Percentiles rank a stretch among this genome's conserved stretches.
phyloP scores from a whole-genome alignment of 1,140 invertebrate genomes.

The Maniola jurtina region DNA sequence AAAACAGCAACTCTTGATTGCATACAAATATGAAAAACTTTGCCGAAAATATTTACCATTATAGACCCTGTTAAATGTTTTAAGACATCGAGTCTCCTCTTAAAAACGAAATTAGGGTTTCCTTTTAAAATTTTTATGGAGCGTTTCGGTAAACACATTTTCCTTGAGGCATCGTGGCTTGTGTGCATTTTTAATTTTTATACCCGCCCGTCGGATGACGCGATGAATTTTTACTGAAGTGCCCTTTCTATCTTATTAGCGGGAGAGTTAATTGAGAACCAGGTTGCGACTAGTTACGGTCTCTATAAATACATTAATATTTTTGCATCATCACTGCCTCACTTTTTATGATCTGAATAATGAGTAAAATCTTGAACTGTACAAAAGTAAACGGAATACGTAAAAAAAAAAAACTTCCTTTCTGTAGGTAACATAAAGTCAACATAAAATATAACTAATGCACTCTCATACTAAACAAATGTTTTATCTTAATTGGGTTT shows the following conservation, averaged over 20 bases:
- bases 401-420: no score
- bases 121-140: conserved; percentile 49
- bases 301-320: conserved; percentile 21
- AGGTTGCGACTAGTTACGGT: conserved; percentile 27
- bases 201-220: conserved; percentile 54
- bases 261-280: conserved; percentile 55
- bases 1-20: no score
- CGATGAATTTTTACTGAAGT: conserved; percentile 66
- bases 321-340: neutral
- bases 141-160: conserved; percentile 55
- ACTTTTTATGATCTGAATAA: no score
- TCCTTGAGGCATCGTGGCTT: conserved; percentile 55
- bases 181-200: conserved; percentile 73
- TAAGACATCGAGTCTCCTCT: conserved; percentile 21
- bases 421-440: no score
- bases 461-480: no score
- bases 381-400: no score
- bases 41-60: conserved; percentile 4
- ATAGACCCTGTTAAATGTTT: conserved; percentile 20
- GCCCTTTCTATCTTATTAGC: conserved; percentile 65
- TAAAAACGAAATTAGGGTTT: conserved; percentile 38
- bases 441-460: no score
- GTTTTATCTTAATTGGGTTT: no score
- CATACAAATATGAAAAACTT: neutral
- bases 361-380: no score